Evolutionary conservation across 2,888 invertebrate species (phyloP), one percentile per base, ranked within the genome.

Genomic region (Apotomis betuletana): DNA sequence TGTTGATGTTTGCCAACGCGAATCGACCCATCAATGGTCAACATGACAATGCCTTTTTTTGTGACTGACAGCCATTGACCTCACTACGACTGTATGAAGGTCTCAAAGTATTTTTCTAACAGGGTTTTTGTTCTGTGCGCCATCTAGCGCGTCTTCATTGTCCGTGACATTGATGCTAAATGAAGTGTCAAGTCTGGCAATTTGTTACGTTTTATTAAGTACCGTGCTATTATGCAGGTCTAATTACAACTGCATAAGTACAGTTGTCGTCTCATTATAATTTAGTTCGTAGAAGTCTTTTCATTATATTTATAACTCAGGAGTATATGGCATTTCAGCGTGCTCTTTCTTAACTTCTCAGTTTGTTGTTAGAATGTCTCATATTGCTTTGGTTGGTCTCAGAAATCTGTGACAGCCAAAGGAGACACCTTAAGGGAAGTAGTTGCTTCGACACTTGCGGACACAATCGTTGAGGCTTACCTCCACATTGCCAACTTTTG

Each of bases 91-190:
- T 27, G 78, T 77, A 77, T 76, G 82, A 83, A 87, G 83, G 83
- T 81, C 82, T 76, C 75, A 81, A 78, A 79, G 60, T 76, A 80
- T 83, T 83, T 81, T 83, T 75, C 74, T 70, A 61, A 72, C 74
- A 75, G 76, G 81, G 77, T 84, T 85, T 83, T 85, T 84, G 78
- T 83, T 79, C 79, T 76, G 75, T 79, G 75, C 27, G 83, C 85
- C 83, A 83, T 77, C 82, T 80, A 81, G 77, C 79, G 76, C 76
- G 72, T 83, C 82, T 81, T 84, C 82, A 82, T 86, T 86, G 86
- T 86, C 84, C 84, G 73, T 85, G 87, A 86, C 87, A 87, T 87
- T 87, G 83, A 87, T 88, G 88, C 83, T 84, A 85, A 90, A 88
- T 88, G 86, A 88, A 87, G 84, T 89, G 88, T 86, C 85, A 82